Conservation (phyloP, 2,888 invertebrate genomes). For the Junonia oenone region DNA sequence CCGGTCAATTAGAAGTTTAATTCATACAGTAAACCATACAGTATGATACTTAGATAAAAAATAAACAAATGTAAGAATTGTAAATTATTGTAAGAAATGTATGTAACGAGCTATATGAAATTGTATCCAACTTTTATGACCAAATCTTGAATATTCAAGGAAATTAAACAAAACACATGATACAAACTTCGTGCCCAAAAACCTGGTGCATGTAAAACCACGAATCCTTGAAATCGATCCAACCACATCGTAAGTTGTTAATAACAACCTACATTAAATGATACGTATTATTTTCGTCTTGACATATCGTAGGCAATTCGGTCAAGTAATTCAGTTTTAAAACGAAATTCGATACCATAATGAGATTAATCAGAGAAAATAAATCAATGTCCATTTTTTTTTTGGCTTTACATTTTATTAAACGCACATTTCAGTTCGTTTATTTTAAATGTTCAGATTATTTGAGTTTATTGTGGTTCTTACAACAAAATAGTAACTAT, state of each 20-base stretch:
- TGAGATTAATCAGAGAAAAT: neutral
- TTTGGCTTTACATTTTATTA: neutral
- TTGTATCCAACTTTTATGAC: too few relatives aligned
- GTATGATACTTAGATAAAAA: too few relatives aligned
- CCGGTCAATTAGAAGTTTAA: constrained; percentile 21
- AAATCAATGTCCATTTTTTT: neutral
- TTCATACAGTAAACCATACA: constrained; percentile 5
- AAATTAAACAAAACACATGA: constrained; percentile 11
- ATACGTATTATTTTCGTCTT: constrained; percentile 40
- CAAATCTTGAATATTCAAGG: neutral
- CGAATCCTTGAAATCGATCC: constrained; percentile 69
- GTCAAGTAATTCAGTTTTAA: constrained; percentile 1
- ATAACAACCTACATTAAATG: constrained; percentile 46
- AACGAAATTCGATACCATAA: neutral
- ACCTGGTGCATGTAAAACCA: constrained; percentile 39
- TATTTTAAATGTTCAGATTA: too few relatives aligned
- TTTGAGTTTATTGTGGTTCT: neutral
- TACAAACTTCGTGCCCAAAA: constrained; percentile 20
- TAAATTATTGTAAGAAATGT: too few relatives aligned
- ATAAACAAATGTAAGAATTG: neutral
- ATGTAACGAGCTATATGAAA: too few relatives aligned
- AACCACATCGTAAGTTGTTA: constrained; percentile 60
- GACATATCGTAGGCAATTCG: constrained; percentile 18
- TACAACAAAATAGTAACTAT: neutral
- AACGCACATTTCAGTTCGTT: too few relatives aligned